Conservation (phyloP, 2,113 vertebrate genomes). For the Enhydra lutris region DNA sequence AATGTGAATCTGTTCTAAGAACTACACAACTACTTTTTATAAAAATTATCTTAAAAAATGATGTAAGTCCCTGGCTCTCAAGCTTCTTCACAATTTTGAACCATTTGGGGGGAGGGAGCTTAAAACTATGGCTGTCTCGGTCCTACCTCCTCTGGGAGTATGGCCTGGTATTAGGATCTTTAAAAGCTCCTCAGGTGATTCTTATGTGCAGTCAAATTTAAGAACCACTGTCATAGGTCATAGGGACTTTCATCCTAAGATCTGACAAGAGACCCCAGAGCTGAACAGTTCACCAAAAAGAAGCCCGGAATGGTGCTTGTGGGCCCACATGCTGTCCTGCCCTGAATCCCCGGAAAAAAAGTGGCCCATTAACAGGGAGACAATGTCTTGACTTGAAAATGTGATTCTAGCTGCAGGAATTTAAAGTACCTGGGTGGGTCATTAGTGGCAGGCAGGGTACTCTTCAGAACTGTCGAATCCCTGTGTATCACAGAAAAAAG, state of each 20-base stretch:
- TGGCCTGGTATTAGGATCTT: not conserved
- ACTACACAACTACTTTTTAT: conserved; percentile 13
- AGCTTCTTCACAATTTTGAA: not conserved
- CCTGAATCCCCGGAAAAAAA: not conserved
- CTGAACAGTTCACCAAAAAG: not conserved
- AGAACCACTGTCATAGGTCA: not conserved
- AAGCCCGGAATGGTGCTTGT: not conserved
- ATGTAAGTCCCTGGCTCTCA: not conserved
- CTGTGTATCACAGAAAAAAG: not conserved
- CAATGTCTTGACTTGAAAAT: not conserved
- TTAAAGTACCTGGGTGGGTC: not conserved
- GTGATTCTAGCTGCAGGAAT: not conserved
- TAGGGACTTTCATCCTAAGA: not conserved
- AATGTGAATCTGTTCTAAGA: not conserved
- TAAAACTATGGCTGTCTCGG: not conserved
- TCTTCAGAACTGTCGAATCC: not conserved
- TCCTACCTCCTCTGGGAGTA: not conserved
- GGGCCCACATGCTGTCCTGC: not conserved
- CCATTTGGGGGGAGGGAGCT: not conserved
- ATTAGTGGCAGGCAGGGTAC: not conserved
- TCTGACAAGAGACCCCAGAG: not conserved
- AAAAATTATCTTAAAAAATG: not conserved
- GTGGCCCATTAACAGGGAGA: not conserved
- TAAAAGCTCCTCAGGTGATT: not conserved
- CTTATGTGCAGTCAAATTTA: not conserved